Evolutionary conservation across 2,888 invertebrate species (phyloP), one percentile per base, ranked within the genome.

Genomic region (Nomada ferruginata): DNA sequence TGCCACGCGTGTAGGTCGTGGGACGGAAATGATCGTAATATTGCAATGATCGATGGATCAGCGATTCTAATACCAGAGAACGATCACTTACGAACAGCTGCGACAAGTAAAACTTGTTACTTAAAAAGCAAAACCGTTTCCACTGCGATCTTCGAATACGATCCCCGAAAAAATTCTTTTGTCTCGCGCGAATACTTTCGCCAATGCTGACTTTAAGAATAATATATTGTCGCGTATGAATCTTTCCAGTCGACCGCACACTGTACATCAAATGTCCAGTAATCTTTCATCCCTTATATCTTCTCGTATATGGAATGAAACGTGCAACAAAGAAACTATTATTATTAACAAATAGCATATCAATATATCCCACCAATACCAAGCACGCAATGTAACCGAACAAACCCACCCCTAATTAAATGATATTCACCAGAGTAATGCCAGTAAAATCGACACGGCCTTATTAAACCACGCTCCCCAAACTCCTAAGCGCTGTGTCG

Each of bases 11-110:
- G 75, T 64, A 79, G 71, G 84, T 85, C 64, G 53, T 64, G 60
- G 77, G 79, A 84, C 75, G 79, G 82, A 82, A 87, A 88, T 85
- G 85, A 90, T 86, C 85, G 85, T 85, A 87, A 87, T 81, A 69
- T 47, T 61, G 29, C 68, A 44, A 77, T 83, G 87, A 84, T 88
- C 87, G 88, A 89, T 87, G 84, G 81, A 79, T 73, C 74, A 71
- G 68, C 61, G 61, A 77, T 52, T 60, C 55, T 50, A 44, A 63
- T 55, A 44, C 50, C 15, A 13, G 47, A 47, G 47, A 13, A 11
- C 47, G 11, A 15, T 47, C 47, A 15, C 47, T 47, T 76, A 29
- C 76, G 76, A 75, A 74, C 78, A 57, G 55, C 68, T 79, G 75
- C 68, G 79, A 76, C 79, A 70, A 44, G 20, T 59, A 76, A 57